phyloP scores from a whole-genome alignment of 37 sponge, comb jelly and placozoan genomes.

The Lycopodina hypogea region DNA sequence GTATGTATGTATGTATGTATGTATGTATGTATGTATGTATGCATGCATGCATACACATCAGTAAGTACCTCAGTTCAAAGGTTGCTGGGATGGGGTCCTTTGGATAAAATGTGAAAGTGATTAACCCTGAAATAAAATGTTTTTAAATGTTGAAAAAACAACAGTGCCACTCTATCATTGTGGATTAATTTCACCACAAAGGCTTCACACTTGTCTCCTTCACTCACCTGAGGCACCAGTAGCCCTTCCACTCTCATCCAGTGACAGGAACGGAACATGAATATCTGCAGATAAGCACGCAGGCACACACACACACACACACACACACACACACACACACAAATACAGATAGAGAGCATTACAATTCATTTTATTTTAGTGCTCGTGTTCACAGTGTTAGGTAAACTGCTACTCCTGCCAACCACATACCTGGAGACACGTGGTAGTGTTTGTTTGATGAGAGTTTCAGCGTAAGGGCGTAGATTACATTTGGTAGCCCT shows the following conservation, averaged over 20 bases:
- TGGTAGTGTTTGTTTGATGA: conserved; percentile 37
- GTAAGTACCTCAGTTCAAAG: conserved; percentile 26
- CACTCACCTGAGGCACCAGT: conserved; percentile 13
- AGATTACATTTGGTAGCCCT: conserved; percentile 29
- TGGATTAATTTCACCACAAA: too few species aligned
- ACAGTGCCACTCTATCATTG: too few species aligned
- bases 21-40: too few species aligned
- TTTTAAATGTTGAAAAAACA: too few species aligned
- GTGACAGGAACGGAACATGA: conserved; percentile 37
- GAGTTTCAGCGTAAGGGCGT: conserved; percentile 38
- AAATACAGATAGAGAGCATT: too few species aligned
- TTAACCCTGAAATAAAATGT: too few species aligned
- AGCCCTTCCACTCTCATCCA: conserved; percentile 6
- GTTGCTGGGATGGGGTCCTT: conserved; percentile 53
- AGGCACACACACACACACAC: too few species aligned
- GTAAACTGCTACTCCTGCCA: too few species aligned
- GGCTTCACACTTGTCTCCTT: not conserved
- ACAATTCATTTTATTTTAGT: too few species aligned
- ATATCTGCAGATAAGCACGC: conserved; percentile 31
- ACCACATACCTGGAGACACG: conserved; percentile 21
- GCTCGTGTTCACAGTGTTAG: too few species aligned
- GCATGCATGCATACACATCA: not conserved
- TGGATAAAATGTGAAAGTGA: conserved; percentile 34
- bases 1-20: too few species aligned
- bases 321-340: too few species aligned